A percentile compares a stretch with the other conserved stretches of the same genome.
Evolutionary conservation across 2,113 vertebrate genomes (phyloP).

Genomic region (Cervus canadensis): DNA sequence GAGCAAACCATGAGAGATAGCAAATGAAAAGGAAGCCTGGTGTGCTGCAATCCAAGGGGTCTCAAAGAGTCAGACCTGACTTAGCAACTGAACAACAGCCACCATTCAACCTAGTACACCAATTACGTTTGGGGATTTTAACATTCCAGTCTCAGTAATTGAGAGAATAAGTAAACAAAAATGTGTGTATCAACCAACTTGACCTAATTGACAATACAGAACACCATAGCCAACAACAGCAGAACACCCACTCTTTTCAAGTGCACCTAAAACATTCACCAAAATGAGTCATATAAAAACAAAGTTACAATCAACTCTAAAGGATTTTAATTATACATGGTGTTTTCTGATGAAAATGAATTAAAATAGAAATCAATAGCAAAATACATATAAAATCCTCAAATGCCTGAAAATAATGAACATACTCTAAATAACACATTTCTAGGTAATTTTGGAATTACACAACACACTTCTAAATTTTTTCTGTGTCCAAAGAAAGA

Average conservation of each 20-base stretch:
- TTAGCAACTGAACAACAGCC: background rate
- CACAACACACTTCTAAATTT: background rate
- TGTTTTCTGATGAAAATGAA: background rate
- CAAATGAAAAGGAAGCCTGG: background rate
- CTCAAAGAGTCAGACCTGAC: background rate
- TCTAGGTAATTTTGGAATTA: slow-evolving; percentile 18
- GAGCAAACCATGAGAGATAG: background rate
- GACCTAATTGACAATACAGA: background rate
- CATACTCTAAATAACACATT: background rate
- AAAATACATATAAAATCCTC: background rate
- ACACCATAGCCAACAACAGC: background rate
- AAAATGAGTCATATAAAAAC: background rate
- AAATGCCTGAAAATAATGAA: background rate
- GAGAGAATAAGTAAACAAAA: background rate
- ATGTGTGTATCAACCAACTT: background rate
- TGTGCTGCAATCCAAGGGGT: background rate
- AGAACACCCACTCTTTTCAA: background rate
- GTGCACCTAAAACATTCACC: background rate
- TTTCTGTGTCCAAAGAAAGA: background rate
- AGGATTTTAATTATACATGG: background rate
- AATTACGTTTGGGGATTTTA: background rate
- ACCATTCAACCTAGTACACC: background rate
- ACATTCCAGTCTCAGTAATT: background rate
- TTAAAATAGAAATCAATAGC: background rate
- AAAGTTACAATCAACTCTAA: background rate